Evolutionary conservation across 2,888 invertebrate genomes (phyloP), one percentile per base, ranked within the genome.

Genomic region (Theretra japonica): DNA sequence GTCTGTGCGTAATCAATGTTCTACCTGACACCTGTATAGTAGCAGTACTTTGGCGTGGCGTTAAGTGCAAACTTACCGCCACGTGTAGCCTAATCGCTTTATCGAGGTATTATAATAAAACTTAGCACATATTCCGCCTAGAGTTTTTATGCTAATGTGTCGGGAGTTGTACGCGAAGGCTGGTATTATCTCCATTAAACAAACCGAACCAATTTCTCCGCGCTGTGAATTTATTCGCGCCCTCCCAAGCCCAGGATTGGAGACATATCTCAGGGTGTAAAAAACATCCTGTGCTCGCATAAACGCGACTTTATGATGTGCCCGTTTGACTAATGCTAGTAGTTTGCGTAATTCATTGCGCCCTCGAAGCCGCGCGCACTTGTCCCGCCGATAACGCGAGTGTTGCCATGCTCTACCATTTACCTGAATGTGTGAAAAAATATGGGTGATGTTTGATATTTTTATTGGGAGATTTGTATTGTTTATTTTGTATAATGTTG

Each of bases 281-380:
- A 70, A 21, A 48, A 60, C 30, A 60, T 70, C 60, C 60, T 30
- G 62, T 30, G 70, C 70, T 70, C 62, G 30, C 53, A 70, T 70
- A 70, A 70, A 59, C 62, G 62, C 8, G 70, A 62, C 60, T 28
- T 70, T 86, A 86, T 86, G 87, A 87, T 83, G 85, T 85, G 88
- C 85, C 82, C 84, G 81, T 77, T 77, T 88, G 89, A 90, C 86
- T 87, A 87, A 90, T 86, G 80, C 76, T 74, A 73, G 80, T 80
- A 83, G 83, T 87, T 83, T 75, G 73, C 72, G 83, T 86, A 84
- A 89, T 86, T 87, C 87, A 89, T 86, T 79, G 85, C 82, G 77
- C 70, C 72, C 72, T 80, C 77, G 79, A 74, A 77, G 79, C 75
- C 82, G 83, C 83, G 80, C 84, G 82, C 88, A 86, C 89, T 89